phyloP scores from a whole-genome alignment of 2,888 invertebrate species.

The Oeneis ivallda region DNA sequence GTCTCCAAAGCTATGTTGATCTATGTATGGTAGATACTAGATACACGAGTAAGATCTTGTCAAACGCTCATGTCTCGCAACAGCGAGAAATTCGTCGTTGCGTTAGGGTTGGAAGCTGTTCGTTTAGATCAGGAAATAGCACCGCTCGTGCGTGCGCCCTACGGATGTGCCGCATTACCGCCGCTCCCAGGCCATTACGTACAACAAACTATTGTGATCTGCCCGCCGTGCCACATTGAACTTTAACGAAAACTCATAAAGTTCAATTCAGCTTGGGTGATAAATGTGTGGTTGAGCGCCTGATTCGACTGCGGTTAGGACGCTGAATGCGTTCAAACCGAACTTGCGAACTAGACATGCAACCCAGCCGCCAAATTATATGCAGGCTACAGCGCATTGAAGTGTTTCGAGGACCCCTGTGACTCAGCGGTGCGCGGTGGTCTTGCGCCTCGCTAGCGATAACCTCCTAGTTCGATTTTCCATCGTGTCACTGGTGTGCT shows the following conservation, averaged over 20 bases:
- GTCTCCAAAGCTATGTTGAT: too few relatives aligned
- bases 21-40: too few relatives aligned
- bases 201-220: conserved; percentile 40
- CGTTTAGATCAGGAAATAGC: conserved; percentile 8
- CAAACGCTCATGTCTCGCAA: too few relatives aligned
- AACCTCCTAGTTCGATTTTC: not conserved
- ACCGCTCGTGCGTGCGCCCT: conserved; percentile 38
- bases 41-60: too few relatives aligned
- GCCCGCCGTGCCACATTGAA: conserved; percentile 6
- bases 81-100: not conserved
- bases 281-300: conserved; percentile 21
- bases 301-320: conserved; percentile 41
- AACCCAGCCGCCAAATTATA: conserved; percentile 40
- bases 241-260: not conserved
- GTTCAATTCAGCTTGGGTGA: conserved; percentile 1
- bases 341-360: conserved; percentile 41
- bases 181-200: conserved; percentile 54
- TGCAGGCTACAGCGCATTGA: conserved; percentile 32
- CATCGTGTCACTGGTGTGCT: not conserved
- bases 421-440: not conserved
- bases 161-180: conserved; percentile 57
- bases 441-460: not conserved
- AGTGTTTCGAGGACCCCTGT: not conserved
- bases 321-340: conserved; percentile 43
- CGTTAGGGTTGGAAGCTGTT: not conserved